Base-by-base conservation (phyloP, 2,888 invertebrate genomes). In the Altica lythri region DNA sequence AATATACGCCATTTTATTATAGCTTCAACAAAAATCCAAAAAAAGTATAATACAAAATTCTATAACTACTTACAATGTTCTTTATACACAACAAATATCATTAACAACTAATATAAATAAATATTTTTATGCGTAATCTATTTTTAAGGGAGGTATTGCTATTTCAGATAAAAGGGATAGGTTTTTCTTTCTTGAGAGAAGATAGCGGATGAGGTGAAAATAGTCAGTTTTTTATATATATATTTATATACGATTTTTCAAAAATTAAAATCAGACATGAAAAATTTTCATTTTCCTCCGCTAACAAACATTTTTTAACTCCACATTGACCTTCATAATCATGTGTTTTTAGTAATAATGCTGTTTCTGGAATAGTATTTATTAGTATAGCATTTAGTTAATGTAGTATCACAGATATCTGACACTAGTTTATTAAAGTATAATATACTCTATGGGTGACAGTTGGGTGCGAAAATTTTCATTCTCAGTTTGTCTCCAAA, bases 1-100 rank as follows among this genome's bases (percentile, higher is more conserved):
- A 77, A 77, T 76, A 77, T 77, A 76, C 75, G 77, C 76, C 75
- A 76, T 77, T 77, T 77, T 77, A 77, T 77, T 77, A 73, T 72
- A 76, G 75, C 75, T 73, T 75, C 75, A 76, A 77, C 75, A 75
- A 76, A 76, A 75, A 71, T 68, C 69, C 67, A 72, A 75, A 74
- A 29, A 49, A 75, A 74, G 71, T 75, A 76, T 76, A 75, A 75
- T 77, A 76, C 72, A 76, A 76, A 77, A 75, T 64, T 59, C 73
- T 75, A 66, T 51, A 55, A 64, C 73, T 75, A 74, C 71, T 65
- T 72, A 74, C 70, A 73, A 53, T 57, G 48, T 55, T 55, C 51
- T 73, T 74, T 73, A 69, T 76, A 75, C 75, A 76, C 72, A 74
- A 74, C 72, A 71, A 69, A 72, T 68, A 67, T 62, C 2, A 30